These are phyloP conservation scores for Cryptomyrus ogoouensis DNA, from an alignment of 2,113 vertebrate genomes.

Conservation along the genomic window DNA sequence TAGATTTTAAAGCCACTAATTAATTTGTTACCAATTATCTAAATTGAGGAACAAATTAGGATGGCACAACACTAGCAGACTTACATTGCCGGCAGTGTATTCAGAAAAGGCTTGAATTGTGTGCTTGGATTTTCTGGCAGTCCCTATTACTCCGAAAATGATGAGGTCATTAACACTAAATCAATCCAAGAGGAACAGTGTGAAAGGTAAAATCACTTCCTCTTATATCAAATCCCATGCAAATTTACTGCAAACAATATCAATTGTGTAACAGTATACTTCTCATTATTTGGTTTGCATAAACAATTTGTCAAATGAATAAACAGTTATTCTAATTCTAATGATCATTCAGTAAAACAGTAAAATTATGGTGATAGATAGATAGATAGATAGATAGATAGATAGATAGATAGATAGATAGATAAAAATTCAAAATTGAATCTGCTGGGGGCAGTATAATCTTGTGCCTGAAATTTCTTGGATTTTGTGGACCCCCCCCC, in stretches of 20 bases:
- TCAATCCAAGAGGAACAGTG: neutral
- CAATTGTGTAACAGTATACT: neutral
- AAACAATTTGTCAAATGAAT: neutral
- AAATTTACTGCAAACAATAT: neutral
- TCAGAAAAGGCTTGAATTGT: neutral
- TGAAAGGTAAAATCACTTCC: neutral
- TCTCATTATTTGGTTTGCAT: neutral
- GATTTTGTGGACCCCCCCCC: neutral
- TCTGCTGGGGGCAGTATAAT: neutral
- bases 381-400: neutral
- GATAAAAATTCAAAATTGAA: neutral
- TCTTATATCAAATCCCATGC: neutral
- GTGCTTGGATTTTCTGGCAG: neutral
- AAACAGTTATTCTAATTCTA: neutral
- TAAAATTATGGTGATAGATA: neutral
- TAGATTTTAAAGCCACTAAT: slow-evolving; percentile 28
- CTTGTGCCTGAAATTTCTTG: neutral
- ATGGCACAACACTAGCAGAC: slow-evolving; percentile 20
- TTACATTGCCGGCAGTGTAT: slow-evolving; percentile 7
- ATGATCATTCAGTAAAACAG: neutral
- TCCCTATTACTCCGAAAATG: neutral
- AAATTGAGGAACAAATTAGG: slow-evolving; percentile 32
- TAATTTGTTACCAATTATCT: slow-evolving; percentile 31
- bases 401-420: neutral
- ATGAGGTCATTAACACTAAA: neutral